Percentiles rank a stretch among this genome's conserved stretches.
phyloP scores from a whole-genome alignment of 2,113 vertebrate species.

The Pantherophis guttatus region DNA sequence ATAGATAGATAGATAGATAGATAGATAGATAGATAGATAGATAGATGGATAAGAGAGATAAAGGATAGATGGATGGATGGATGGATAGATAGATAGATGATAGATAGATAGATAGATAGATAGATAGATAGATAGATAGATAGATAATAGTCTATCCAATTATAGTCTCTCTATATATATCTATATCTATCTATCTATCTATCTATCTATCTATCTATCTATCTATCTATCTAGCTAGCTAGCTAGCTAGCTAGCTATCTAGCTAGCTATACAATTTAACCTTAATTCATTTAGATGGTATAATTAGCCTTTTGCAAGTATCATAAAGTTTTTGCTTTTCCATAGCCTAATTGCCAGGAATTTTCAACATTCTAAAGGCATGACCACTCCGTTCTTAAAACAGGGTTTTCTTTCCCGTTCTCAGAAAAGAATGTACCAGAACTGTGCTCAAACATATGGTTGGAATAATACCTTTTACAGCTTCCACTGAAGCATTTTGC shows the following conservation, averaged over 20 bases:
- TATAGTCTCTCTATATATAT: too few species aligned
- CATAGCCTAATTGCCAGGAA: background rate
- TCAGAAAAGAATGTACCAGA: slow-evolving; percentile 53
- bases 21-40: background rate
- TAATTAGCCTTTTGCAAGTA: background rate
- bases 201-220: too few species aligned
- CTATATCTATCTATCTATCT: too few species aligned
- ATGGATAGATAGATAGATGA: background rate
- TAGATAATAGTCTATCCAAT: background rate
- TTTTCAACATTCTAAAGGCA: background rate
- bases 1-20: background rate
- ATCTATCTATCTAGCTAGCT: too few species aligned
- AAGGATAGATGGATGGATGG: background rate
- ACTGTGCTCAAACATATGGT: slow-evolving; percentile 36
- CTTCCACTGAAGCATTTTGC: background rate
- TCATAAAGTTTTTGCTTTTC: background rate
- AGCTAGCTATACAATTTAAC: background rate
- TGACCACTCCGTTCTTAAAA: slow-evolving; percentile 45
- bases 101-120: background rate
- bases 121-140: background rate
- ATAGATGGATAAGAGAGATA: too few species aligned
- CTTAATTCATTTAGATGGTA: background rate
- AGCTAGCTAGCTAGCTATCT: too few species aligned
- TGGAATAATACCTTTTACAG: slow-evolving; percentile 14
- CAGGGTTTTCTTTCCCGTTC: slow-evolving; percentile 50